phyloP scores from a whole-genome alignment of 2,113 vertebrate species.

The Dicerorhinus sumatrensis region DNA sequence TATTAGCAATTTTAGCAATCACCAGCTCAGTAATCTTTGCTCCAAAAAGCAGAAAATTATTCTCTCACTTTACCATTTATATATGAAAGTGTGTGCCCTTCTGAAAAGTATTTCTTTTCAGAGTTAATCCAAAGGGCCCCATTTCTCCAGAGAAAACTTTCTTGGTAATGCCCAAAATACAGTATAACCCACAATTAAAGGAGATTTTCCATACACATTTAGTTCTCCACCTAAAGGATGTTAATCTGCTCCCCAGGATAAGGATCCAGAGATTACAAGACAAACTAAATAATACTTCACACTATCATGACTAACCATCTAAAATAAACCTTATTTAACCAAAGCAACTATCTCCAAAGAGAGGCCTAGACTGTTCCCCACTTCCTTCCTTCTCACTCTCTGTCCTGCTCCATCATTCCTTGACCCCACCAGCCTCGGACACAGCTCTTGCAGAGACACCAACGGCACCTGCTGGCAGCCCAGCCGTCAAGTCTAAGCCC shows the following conservation, averaged over 20 bases:
- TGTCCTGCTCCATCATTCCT: not conserved
- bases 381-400: no score
- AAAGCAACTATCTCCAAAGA: not conserved
- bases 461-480: not conserved
- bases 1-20: not conserved
- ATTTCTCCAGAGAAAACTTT: not conserved
- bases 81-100: rapidly evolving
- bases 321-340: not conserved
- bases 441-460: not conserved
- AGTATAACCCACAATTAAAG: no score
- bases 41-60: not conserved
- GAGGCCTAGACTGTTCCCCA: rapidly evolving
- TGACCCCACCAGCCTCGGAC: not conserved
- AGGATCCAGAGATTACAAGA: not conserved
- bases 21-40: not conserved
- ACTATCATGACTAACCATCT: not conserved
- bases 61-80: not conserved
- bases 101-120: not conserved
- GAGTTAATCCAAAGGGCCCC: not conserved
- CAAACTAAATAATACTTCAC: not conserved
- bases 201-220: not conserved
- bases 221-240: not conserved
- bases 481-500: not conserved
- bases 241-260: no score
- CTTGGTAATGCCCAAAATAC: not conserved